phyloP scores from a whole-genome alignment of 2,888 invertebrate genomes.

The Chrysolina oricalcia region DNA sequence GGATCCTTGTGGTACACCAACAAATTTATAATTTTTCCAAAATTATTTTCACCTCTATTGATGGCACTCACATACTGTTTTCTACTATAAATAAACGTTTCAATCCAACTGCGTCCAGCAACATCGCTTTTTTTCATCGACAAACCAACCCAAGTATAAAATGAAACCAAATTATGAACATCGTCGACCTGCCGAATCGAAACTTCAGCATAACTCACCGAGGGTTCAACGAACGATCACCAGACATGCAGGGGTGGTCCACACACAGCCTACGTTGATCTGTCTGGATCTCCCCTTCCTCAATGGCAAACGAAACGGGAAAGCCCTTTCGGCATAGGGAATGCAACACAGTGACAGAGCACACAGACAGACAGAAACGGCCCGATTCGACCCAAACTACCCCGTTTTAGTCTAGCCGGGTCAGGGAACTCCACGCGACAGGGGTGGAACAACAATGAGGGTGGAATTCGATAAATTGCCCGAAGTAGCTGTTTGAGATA shows the following conservation, averaged over 20 bases:
- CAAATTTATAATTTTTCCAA: too few relatives aligned
- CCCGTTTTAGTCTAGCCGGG: slow-evolving; percentile 34
- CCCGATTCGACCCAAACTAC: not conserved
- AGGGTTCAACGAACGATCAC: slow-evolving; percentile 13
- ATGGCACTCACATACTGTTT: too few relatives aligned
- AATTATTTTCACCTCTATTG: too few relatives aligned
- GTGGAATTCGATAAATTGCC: not conserved
- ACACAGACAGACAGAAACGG: slow-evolving; percentile 16
- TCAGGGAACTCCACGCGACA: slow-evolving; percentile 24
- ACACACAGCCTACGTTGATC: slow-evolving; percentile 17
- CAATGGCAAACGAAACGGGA: slow-evolving; percentile 12
- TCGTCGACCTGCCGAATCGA: slow-evolving; percentile 1
- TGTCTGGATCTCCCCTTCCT: slow-evolving; percentile 21
- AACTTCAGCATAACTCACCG: slow-evolving; percentile 6
- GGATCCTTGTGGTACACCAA: too few relatives aligned
- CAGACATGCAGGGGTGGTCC: slow-evolving; percentile 21
- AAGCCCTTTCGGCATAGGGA: slow-evolving; percentile 15
- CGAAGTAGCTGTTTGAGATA: not conserved
- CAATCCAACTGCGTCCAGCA: too few relatives aligned
- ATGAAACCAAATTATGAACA: not conserved
- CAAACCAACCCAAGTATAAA: not conserved
- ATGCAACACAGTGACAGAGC: slow-evolving; percentile 18
- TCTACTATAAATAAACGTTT: too few relatives aligned
- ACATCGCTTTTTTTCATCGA: too few relatives aligned
- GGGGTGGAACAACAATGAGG: slow-evolving; percentile 25